phyloP scores from a whole-genome alignment of 2,797 vertebrate species.

The Eurystomus glaucurus region DNA sequence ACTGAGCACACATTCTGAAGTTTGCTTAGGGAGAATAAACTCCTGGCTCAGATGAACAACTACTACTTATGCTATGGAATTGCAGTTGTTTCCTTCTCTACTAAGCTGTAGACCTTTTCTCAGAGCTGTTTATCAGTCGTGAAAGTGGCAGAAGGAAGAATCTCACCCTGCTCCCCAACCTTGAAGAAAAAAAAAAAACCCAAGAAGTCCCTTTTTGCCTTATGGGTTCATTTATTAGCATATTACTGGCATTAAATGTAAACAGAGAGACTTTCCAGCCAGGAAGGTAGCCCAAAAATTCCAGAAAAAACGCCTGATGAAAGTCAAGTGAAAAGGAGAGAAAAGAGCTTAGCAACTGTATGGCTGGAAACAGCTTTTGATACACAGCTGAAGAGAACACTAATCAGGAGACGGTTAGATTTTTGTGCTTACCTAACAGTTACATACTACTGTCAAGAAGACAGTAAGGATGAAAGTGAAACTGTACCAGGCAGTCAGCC shows the following conservation, averaged over 20 bases:
- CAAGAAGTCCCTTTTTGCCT: neutral
- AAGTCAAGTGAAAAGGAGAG: neutral
- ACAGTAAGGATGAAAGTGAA: constrained; percentile 11
- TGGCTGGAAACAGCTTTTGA: neutral
- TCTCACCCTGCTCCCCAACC: neutral
- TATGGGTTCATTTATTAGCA: neutral
- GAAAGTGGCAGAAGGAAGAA: neutral
- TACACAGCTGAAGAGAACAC: neutral
- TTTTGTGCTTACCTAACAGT: neutral
- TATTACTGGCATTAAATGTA: neutral
- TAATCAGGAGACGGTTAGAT: neutral
- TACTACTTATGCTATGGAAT: neutral
- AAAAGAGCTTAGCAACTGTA: neutral
- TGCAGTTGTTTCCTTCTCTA: neutral
- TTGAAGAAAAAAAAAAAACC: neutral
- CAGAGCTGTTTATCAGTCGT: constrained; percentile 24
- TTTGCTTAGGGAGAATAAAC: neutral
- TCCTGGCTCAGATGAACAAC: neutral
- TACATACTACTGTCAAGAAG: neutral
- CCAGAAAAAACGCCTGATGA: neutral
- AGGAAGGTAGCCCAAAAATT: neutral
- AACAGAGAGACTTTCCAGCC: neutral
- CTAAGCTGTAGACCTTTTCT: neutral
- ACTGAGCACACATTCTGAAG: neutral
- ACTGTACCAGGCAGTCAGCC: neutral